Evolutionary conservation across 92 coral and sea anemone species (phyloP), one percentile per base, ranked within the genome.

Genomic region (Diadumene lineata): DNA sequence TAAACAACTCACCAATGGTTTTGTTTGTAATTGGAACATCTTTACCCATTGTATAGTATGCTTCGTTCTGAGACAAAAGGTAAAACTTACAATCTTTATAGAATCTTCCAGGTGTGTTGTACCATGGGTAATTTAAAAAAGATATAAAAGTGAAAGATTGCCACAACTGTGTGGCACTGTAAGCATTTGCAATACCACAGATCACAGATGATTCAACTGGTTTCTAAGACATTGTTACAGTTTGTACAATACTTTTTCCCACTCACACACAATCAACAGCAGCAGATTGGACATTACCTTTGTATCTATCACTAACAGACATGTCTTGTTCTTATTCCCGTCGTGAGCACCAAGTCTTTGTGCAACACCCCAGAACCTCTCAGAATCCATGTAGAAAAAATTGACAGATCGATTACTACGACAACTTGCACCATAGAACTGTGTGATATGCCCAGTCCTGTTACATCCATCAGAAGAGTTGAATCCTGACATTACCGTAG

Each of bases 351-450:
- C 99, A 68, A 96, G 83, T 25, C 86, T 86, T 72, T 81, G 78
- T 11, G 97, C 99, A 11, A 89, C 89, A 29, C 69, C 68, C 96
- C 96, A 92, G 75, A 84, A 85, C 76, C 81, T 80, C 34, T 81
- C 85, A 31, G 99, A 88, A 84, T 96, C 96, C 97, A 96, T 89
- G 19, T 83, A 73, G 70, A 92, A 92, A 66, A 92, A 96, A 72
- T 84, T 92, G 43, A 96, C 85, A 10, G 99, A 92, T 64, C 71
- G 81, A 83, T 96, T 96, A 70, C 99, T 92, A 74, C 61, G 64
- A 65, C 99, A 96, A 84, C 97, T 85, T n/a, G 97, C 99, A 65
- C 97, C 92, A 34, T 74, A 72, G 31, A 88, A 92, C 55, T 76
- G 74, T 19, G 81, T 70, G 31, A 88, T 89, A 70, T 70, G 87